Base-by-base conservation (phyloP, 2,888 invertebrate genomes). In the Chloroclysta siterata region DNA sequence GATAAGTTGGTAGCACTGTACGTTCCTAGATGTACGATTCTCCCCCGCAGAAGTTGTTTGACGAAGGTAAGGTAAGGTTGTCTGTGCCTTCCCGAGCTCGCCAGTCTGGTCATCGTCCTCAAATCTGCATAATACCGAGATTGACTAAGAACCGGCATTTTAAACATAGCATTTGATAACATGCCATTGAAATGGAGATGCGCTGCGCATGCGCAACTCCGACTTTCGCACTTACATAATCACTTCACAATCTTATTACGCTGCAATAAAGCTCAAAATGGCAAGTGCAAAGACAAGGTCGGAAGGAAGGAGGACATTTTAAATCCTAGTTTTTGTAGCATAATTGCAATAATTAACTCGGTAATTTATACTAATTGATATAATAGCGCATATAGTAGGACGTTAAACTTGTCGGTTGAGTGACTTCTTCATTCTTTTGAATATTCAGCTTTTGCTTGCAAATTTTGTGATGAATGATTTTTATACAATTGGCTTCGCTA, bases 191-290 rank as follows among this genome's bases (percentile, higher is more conserved):
- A 79, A 81, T 73, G 70, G 74, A 81, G 81, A 82, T 79, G 76
- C 72, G 72, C 60, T 78, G 76, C 72, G 72, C 59, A 72, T 65
- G 65, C 56, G 74, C 65, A 73, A 78, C 76, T 75, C 69, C 84
- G 85, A 78, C 89, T 87, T 88, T 88, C 86, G 83, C 80, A 77
- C 57, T 84, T 70, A 68, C 65, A 70, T 70, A 68, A 69, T 59
- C 53, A 51, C 53, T 62, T 56, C 47, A 46, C 63, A 60, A 53
- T 61, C 61, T 53, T 66, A 68, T 60, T 60, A 60, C 60, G 15
- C 55, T 41, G 55, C 33, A 39, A 22, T 60, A 61, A 71, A 29
- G 70, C 63, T 71, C 36, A 63, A 61, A 53, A 59, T 75, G 65
- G 73, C 73, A 70, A 63, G 65, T 59, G 60, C 60, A 66, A 47